Percentiles rank a stretch among this genome's conserved stretches.
Conservation (phyloP, 2,113 vertebrate species). For the Dunckerocampus dactyliophorus region DNA sequence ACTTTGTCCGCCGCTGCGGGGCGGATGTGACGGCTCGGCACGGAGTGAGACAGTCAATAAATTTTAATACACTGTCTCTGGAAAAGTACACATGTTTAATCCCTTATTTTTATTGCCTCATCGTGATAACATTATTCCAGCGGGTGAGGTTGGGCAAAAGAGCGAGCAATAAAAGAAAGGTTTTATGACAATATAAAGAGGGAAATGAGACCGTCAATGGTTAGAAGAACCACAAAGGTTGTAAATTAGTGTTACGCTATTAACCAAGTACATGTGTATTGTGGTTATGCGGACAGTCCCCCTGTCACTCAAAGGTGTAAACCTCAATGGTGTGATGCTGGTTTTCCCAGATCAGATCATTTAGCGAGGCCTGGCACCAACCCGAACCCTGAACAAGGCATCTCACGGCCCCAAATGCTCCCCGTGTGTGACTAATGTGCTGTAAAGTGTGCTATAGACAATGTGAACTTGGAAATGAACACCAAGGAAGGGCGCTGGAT, state of each 20-base stretch:
- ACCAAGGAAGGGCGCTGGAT: no score
- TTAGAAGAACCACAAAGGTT: conserved; percentile 4
- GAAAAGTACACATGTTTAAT: conserved; percentile 74
- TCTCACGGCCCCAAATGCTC: background rate
- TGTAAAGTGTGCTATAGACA: no score
- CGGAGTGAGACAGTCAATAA: conserved; percentile 51
- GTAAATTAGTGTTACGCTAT: no score
- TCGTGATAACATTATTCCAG: conserved; percentile 55
- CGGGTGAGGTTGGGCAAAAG: conserved; percentile 17
- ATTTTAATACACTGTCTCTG: conserved; percentile 68
- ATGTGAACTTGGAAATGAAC: no score
- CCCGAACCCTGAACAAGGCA: background rate
- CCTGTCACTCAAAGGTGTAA: no score
- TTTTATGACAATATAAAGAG: conserved; percentile 48
- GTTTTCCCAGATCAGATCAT: no score
- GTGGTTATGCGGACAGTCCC: no score
- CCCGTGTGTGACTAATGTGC: no score
- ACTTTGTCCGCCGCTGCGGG: conserved; percentile 47
- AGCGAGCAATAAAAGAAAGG: conserved; percentile 39
- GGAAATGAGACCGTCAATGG: conserved; percentile 32
- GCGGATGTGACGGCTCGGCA: conserved; percentile 37
- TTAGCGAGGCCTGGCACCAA: background rate
- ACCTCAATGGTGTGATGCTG: no score
- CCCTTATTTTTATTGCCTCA: conserved; percentile 62
- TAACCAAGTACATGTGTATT: no score